Evolutionary conservation across 2,888 invertebrate species (phyloP).

Genomic region (Scelioninae gen. 1): DNA sequence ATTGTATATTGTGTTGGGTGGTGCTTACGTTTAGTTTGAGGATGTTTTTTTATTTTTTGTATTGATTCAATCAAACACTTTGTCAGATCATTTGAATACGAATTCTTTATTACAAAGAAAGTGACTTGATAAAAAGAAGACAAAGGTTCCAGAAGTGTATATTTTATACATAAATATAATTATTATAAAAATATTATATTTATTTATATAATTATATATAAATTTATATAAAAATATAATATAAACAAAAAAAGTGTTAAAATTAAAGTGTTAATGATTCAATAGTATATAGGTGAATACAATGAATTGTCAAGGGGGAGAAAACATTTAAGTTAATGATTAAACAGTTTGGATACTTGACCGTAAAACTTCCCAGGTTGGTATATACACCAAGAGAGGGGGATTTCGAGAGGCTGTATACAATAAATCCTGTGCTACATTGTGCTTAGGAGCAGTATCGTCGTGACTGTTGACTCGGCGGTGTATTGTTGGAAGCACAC

Average conservation of each 20-base stretch:
- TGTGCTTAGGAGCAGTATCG: slow-evolving; percentile 80
- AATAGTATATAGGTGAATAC: slow-evolving; percentile 14
- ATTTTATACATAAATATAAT: too few species aligned
- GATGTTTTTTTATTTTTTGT: too few species aligned
- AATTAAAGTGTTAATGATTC: background rate
- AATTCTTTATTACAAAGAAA: too few species aligned
- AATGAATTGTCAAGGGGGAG: slow-evolving; percentile 26
- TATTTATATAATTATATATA: background rate
- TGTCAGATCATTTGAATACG: too few species aligned
- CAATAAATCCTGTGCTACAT: slow-evolving; percentile 83
- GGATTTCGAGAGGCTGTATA: slow-evolving; percentile 74
- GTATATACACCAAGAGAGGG: slow-evolving; percentile 48
- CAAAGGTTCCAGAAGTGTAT: too few species aligned
- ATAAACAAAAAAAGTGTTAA: background rate
- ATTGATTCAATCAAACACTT: too few species aligned
- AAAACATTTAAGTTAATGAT: slow-evolving; percentile 59
- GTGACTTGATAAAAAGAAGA: too few species aligned
- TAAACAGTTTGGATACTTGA: slow-evolving; percentile 67
- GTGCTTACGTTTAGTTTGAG: slow-evolving; percentile 13
- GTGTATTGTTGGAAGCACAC: slow-evolving; percentile 81
- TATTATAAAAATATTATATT: too few species aligned
- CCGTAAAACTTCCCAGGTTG: slow-evolving; percentile 64
- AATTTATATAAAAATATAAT: background rate
- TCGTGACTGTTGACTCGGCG: slow-evolving; percentile 83
- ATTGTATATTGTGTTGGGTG: too few species aligned